Conservation (phyloP, 2,888 invertebrate genomes). For the Siphonodentalium dalli region DNA sequence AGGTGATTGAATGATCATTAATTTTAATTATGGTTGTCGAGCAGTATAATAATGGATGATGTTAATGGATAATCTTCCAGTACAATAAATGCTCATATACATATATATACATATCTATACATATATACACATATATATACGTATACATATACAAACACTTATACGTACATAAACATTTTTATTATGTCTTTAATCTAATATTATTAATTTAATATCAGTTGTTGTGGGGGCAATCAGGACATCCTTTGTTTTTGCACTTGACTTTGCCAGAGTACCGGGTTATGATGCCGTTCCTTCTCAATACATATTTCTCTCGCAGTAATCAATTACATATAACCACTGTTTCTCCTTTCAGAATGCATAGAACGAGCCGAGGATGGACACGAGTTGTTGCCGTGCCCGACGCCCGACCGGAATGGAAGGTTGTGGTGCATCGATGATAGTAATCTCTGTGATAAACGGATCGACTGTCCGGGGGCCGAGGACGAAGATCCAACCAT, state of each 20-base stretch:
- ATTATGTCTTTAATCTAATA: too few species aligned
- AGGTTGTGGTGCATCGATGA: slow-evolving; percentile 12
- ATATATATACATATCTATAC: background rate
- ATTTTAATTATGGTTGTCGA: too few species aligned
- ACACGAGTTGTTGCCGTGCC: slow-evolving; percentile 4
- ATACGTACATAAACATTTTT: background rate
- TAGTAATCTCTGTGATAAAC: slow-evolving; percentile 30
- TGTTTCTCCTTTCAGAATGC: background rate
- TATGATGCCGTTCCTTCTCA: too few species aligned
- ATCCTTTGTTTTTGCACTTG: too few species aligned
- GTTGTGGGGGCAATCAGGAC: too few species aligned
- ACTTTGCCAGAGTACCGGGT: too few species aligned
- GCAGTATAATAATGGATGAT: too few species aligned
- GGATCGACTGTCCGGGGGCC: slow-evolving; percentile 34
- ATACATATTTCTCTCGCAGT: too few species aligned
- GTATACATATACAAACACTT: background rate
- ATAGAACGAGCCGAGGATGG: background rate
- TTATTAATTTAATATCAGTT: too few species aligned
- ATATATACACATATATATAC: background rate
- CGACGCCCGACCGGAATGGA: slow-evolving; percentile 1
- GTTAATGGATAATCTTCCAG: too few species aligned
- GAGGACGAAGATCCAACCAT: slow-evolving; percentile 39
- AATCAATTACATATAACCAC: too few species aligned
- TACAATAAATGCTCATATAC: background rate
- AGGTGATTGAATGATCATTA: too few species aligned